Percentiles rank a stretch among this genome's conserved stretches.
These are phyloP conservation scores for Laticauda laticaudata DNA, from an alignment of 2,113 vertebrate genomes.

Conservation along the genomic window DNA sequence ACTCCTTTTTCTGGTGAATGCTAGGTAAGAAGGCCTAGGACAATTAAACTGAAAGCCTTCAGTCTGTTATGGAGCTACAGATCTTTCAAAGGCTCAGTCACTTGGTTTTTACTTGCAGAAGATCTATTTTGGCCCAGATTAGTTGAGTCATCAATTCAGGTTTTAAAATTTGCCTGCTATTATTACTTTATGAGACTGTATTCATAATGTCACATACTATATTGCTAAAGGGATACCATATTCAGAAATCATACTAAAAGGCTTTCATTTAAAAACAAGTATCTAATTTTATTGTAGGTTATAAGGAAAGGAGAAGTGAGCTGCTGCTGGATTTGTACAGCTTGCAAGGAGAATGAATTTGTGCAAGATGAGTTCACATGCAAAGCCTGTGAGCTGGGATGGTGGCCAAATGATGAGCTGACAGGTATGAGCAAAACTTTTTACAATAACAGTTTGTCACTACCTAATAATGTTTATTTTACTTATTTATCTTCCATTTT, in stretches of 20 bases:
- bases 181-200: not conserved
- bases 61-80: not conserved
- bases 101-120: not conserved
- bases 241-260: not conserved
- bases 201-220: constrained; percentile 8
- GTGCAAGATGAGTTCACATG: constrained; percentile 98
- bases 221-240: not conserved
- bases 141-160: not conserved
- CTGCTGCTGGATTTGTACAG: constrained; percentile 99
- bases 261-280: not conserved
- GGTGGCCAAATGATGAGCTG: constrained; percentile 90
- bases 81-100: not conserved
- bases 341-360: constrained; percentile 95
- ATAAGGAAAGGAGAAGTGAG: constrained; percentile 98
- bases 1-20: not conserved
- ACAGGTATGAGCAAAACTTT: constrained; percentile 74
- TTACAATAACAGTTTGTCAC: not conserved
- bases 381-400: constrained; percentile 93
- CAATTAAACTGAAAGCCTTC: not conserved
- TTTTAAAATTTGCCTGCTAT: not conserved
- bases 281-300: constrained; percentile 75
- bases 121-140: not conserved
- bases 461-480: not conserved
- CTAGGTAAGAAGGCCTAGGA: not conserved
- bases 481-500: not conserved